Base-by-base conservation (phyloP, 2,113 vertebrate species). In the Eublepharis macularius region DNA sequence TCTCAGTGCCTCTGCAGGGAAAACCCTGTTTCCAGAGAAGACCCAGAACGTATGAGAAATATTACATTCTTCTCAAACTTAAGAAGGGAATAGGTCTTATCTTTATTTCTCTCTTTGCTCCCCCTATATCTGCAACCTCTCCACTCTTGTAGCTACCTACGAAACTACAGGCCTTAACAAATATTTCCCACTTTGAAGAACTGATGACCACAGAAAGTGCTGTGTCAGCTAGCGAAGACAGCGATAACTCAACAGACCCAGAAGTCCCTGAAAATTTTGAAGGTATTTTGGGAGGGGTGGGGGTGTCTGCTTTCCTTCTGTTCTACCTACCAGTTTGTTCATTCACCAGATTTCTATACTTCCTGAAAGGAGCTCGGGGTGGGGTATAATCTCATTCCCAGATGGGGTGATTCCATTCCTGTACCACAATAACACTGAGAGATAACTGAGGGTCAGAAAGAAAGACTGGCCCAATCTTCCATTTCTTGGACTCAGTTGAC, bases 241-340 rank as follows among this genome's bases (percentile, higher is more conserved):
- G 4, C 3, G 88, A 80, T 3, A 93, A 91, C 11, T 32, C 87
- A 2, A 92, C 95, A 4, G 34, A 65, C 17, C 54, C 80, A 0
- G 41, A 49, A 57, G 80, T 66, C 29, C 90, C 92, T 1, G 86
- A 81, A 63, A 87, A 11, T 0, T 6, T 34, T 1, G 19, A 65
- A 1, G 96, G 95, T 95, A 94, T 89, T 10, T 21, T 16, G 16
- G 19, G 82, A 78, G 32, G 21, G 43, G 19, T 72, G 79, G 79
- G 57, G 0, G 14, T 81, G 88, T 65, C 84, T 29, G 21, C 26
- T 63, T 26, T 63, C 60, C 60, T 63, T 63, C 29, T 29, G 29
- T 63, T 63, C 60, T 63, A 63, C 60, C 60, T 63, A 2, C 60
- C 60, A 63, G 26, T 63, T 29, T 63, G 60, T 29, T 63, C 26